Percentiles rank a stretch among this genome's conserved stretches.
Conservation (phyloP, 1,140 invertebrate genomes). For the Papilio polyxenes region DNA sequence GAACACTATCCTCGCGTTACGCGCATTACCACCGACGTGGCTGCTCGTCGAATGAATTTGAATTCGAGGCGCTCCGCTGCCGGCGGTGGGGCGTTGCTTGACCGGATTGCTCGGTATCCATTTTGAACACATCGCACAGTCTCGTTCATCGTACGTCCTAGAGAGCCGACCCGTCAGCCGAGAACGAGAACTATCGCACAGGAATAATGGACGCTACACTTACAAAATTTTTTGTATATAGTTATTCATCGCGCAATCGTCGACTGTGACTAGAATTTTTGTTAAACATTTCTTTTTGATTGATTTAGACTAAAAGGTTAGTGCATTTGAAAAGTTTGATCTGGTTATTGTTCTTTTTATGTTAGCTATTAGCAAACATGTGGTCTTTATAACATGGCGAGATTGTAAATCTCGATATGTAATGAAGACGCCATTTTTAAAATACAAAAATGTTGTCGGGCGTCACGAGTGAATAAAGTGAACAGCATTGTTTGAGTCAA, state of each 20-base stretch:
- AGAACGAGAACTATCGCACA: slow-evolving; percentile 10
- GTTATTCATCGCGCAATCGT: slow-evolving; percentile 16
- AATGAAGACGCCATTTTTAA: neutral
- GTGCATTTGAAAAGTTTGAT: slow-evolving; percentile 26
- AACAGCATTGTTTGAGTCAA: neutral
- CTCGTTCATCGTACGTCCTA: slow-evolving; percentile 28
- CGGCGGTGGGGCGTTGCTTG: slow-evolving; percentile 28
- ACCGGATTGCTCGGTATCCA: slow-evolving; percentile 1
- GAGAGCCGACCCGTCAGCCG: slow-evolving; percentile 2
- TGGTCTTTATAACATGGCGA: neutral
- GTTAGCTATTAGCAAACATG: slow-evolving; percentile 21
- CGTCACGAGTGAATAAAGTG: slow-evolving; percentile 25
- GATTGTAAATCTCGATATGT: neutral
- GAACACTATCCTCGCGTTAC: neutral
- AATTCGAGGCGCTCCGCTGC: neutral
- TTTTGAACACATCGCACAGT: slow-evolving; percentile 17
- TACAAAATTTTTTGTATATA: slow-evolving; percentile 21
- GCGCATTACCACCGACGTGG: slow-evolving; percentile 11
- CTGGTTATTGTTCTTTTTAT: neutral
- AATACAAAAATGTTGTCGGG: slow-evolving; percentile 20
- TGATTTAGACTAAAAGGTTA: slow-evolving; percentile 29
- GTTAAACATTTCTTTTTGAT: slow-evolving; percentile 17
- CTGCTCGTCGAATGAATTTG: slow-evolving; percentile 23
- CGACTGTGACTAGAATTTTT: slow-evolving; percentile 32
- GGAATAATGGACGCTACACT: slow-evolving; percentile 26